A percentile compares a stretch with the other conserved stretches of the same genome.
phyloP scores from a whole-genome alignment of 2,113 vertebrate genomes.

The Eulemur rufifrons region DNA sequence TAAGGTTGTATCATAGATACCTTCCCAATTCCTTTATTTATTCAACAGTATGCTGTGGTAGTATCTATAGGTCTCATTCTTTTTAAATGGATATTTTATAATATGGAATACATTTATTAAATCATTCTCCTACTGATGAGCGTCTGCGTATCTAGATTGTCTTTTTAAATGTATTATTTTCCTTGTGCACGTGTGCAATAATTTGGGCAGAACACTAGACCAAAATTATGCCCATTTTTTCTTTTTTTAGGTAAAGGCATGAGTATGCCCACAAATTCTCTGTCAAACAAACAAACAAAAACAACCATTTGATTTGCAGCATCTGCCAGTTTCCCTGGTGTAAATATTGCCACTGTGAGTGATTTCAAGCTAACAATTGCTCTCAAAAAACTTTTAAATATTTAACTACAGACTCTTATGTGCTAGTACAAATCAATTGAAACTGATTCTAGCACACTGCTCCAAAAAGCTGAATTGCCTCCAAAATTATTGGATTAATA shows the following conservation, averaged over 20 bases:
- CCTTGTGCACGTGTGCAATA: neutral
- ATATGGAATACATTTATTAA: neutral
- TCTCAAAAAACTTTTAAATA: neutral
- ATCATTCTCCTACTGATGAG: neutral
- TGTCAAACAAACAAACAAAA: neutral
- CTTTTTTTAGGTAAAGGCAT: neutral
- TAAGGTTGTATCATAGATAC: neutral
- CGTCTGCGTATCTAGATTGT: neutral
- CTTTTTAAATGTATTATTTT: slow-evolving; percentile 6
- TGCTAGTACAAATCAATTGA: neutral
- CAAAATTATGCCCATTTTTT: slow-evolving; percentile 23
- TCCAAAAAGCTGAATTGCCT: neutral
- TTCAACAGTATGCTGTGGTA: neutral
- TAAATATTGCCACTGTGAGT: neutral
- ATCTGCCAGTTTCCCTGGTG: slow-evolving; percentile 21
- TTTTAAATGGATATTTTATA: neutral
- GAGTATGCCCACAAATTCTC: neutral
- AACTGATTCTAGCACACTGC: neutral
- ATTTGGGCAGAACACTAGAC: neutral
- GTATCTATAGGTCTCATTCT: neutral
- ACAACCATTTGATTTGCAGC: neutral
- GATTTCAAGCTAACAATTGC: neutral
- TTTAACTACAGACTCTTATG: neutral
- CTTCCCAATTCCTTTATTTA: neutral
- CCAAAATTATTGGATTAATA: slow-evolving; percentile 12